Percentiles rank a stretch among this genome's conserved stretches.
These are phyloP conservation scores for Pammene aurita DNA, from an alignment of 2,888 invertebrate species.

Conservation along the genomic window DNA sequence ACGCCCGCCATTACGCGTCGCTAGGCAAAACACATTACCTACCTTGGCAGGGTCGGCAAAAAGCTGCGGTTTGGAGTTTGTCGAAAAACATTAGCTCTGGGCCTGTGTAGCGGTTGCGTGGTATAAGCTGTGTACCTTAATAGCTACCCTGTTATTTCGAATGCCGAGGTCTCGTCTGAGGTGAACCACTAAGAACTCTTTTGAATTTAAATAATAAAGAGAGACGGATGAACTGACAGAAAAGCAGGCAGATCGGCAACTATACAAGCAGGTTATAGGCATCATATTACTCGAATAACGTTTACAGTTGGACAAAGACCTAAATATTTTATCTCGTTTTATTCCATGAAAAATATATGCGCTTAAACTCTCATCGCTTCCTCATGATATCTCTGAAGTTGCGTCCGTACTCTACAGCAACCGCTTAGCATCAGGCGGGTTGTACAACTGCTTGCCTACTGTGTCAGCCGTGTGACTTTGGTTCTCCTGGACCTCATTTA, in stretches of 20 bases:
- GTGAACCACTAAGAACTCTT: background rate
- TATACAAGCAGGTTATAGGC: too few relatives aligned
- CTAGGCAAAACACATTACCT: slow-evolving; percentile 25
- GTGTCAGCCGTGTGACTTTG: too few relatives aligned
- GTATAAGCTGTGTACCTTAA: background rate
- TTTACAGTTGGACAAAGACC: too few relatives aligned
- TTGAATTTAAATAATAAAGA: too few relatives aligned
- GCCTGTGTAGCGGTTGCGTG: slow-evolving; percentile 15
- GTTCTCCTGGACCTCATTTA: background rate
- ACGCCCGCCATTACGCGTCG: slow-evolving; percentile 39
- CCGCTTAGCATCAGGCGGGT: too few relatives aligned
- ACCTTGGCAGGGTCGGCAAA: slow-evolving; percentile 4
- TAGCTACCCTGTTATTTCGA: background rate
- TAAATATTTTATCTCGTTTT: too few relatives aligned
- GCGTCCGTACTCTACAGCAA: too few relatives aligned
- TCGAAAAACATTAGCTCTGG: slow-evolving; percentile 36
- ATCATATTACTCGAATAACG: too few relatives aligned
- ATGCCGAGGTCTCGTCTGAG: background rate
- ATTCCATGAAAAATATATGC: background rate
- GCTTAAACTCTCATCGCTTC: background rate
- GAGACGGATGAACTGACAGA: too few relatives aligned
- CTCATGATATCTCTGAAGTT: background rate
- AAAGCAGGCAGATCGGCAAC: too few relatives aligned
- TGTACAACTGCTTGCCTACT: too few relatives aligned
- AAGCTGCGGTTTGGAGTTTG: slow-evolving; percentile 35